These are phyloP conservation scores for Grantiella picta DNA, from an alignment of 2,113 vertebrate genomes.

Conservation along the genomic window DNA sequence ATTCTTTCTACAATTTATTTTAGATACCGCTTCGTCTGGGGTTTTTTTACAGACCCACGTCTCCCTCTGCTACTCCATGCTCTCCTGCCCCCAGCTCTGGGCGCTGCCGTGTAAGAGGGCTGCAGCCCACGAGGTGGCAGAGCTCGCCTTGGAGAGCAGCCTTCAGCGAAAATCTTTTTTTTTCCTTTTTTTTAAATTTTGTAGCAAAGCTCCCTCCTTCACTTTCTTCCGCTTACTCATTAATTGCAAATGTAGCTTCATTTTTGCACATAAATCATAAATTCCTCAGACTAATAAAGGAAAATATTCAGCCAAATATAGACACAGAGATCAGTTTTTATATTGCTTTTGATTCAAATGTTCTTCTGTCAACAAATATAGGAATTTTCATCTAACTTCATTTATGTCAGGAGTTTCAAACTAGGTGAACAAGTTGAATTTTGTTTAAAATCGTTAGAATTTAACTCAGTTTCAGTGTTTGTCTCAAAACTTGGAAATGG, in stretches of 20 bases:
- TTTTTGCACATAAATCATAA: neutral
- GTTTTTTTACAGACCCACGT: rapidly evolving
- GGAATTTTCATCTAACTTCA: neutral
- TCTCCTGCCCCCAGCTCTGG: neutral
- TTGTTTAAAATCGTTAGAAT: neutral
- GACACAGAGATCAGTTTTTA: neutral
- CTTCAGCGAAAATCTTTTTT: neutral
- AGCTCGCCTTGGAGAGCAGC: constrained; percentile 3
- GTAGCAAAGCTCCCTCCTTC: neutral
- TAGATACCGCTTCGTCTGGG: neutral
- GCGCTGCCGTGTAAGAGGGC: neutral
- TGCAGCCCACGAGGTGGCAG: constrained; percentile 46
- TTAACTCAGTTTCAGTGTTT: neutral
- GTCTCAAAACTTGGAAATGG: neutral
- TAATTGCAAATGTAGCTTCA: neutral
- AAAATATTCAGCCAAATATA: neutral
- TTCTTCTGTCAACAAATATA: neutral
- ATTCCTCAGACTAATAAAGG: neutral
- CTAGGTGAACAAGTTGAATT: neutral
- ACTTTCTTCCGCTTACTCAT: neutral
- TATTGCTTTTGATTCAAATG: neutral
- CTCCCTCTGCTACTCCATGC: rapidly evolving
- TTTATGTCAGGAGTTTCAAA: neutral
- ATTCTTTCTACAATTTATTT: neutral
- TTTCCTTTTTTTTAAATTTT: neutral